Conservation (phyloP, 2,113 vertebrate genomes). For the Toxotes chatareus region DNA sequence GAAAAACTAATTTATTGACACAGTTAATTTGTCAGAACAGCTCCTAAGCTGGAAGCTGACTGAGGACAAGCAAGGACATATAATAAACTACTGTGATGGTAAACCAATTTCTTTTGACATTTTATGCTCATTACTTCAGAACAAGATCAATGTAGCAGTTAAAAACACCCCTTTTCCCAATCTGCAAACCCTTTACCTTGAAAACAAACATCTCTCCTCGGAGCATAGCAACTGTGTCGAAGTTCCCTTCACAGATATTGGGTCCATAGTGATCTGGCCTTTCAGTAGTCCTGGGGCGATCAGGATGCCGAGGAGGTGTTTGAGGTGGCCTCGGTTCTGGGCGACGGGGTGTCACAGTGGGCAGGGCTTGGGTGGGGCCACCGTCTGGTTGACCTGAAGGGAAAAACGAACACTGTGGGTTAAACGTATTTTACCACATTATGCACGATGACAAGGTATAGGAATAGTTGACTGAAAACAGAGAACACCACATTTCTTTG, state of each 20-base stretch:
- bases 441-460: not conserved
- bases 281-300: slow-evolving; percentile 86
- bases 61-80: slow-evolving; percentile 25
- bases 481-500: no score
- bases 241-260: slow-evolving; percentile 95
- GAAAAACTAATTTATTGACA: slow-evolving; percentile 41
- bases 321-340: slow-evolving; percentile 87
- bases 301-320: slow-evolving; percentile 87
- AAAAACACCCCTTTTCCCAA: not conserved
- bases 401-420: fast-evolving
- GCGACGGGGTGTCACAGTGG: slow-evolving; percentile 87
- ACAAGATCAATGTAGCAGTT: not conserved
- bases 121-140: slow-evolving; percentile 8
- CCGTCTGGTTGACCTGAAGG: slow-evolving; percentile 85
- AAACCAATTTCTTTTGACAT: not conserved
- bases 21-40: slow-evolving; percentile 40
- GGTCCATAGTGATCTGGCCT: slow-evolving; percentile 92
- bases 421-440: not conserved
- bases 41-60: slow-evolving; percentile 4
- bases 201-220: slow-evolving; percentile 99
- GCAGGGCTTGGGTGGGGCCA: slow-evolving; percentile 89
- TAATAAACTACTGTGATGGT: not conserved
- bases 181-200: slow-evolving; percentile 85
- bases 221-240: slow-evolving; percentile 92
- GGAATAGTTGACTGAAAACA: not conserved